These are phyloP conservation scores for Eurosta solidaginis DNA, from an alignment of 1,140 invertebrate genomes.

Conservation along the genomic window DNA sequence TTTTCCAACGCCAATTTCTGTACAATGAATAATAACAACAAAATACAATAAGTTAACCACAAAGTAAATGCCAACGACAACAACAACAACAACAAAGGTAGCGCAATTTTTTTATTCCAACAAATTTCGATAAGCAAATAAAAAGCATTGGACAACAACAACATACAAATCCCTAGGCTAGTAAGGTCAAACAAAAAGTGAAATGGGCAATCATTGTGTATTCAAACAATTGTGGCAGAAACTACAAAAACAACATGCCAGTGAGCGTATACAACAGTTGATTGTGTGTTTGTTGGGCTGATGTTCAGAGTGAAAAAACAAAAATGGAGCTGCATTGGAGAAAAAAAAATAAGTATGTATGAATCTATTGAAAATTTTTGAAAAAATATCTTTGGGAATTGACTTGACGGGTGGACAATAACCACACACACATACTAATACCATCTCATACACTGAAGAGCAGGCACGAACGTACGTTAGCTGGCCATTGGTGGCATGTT, in stretches of 20 bases:
- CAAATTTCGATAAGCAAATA: constrained; percentile 38
- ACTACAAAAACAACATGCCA: constrained; percentile 43
- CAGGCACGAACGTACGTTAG: too few species aligned
- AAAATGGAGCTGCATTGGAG: background rate
- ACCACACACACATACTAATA: too few species aligned
- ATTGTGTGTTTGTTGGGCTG: constrained; percentile 26
- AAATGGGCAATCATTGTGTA: background rate
- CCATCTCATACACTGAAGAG: too few species aligned
- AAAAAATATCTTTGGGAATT: background rate
- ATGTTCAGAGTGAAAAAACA: constrained; percentile 32
- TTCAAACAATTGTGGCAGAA: constrained; percentile 11
- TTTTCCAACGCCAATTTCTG: constrained; percentile 14
- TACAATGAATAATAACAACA: constrained; percentile 5
- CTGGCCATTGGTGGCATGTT: background rate
- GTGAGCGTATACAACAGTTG: constrained; percentile 59
- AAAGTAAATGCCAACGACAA: background rate
- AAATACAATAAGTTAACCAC: background rate
- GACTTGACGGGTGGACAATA: background rate
- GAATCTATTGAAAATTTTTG: constrained; percentile 4
- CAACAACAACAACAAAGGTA: constrained; percentile 1
- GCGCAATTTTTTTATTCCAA: too few species aligned
- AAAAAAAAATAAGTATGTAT: too few species aligned
- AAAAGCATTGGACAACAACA: background rate
- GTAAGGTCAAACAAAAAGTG: background rate
- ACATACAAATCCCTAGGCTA: too few species aligned